Evolutionary conservation across 1,140 invertebrate genomes (phyloP), one percentile per base, ranked within the genome.

Genomic region (Pseudomyrmex flavicornis): DNA sequence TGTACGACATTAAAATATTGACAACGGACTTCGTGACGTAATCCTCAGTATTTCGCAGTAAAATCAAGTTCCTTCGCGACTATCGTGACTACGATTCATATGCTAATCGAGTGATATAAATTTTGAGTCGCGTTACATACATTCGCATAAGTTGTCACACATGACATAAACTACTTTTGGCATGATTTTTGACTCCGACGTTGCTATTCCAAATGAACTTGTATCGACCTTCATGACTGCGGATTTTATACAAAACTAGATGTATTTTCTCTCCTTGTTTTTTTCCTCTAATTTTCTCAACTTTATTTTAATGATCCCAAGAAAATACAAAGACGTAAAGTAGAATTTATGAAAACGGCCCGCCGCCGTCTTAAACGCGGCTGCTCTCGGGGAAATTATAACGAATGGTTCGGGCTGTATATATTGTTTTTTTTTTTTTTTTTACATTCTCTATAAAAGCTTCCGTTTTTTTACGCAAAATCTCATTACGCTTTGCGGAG

Each of bases 181-280:
- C 20, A 75, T 63, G 15, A 76, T 76, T 76, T 76, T 76, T 65
- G 20, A 15, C 7, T 62, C 15, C 50, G 35, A n/a, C 20, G 17
- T 52, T 26, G 17, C 73, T 20, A 76, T 52, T 76, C 15, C 63
- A 76, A 76, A 46, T 65, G 17, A 76, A 63, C 59, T 76, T 76
- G 59, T 63, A 35, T 63, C 44, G 73, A 75, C 59, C 46, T 75
- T 61, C 58, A 46, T 75, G 46, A 62, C 20, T 20, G 61, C 58
- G 46, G 20, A n/a, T 35, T 35, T 35, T 35, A 35, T 46, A 62
- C 4, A 35, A n/a, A 17, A 74, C 12, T 61, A 61, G 12, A 50
- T 46, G 46, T 1, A 65, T n/a, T 65, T 76, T 13, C 20, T 35
- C 5, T 35, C 35, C 35, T 35, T 35, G 35, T 35, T 35, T 35